Evolutionary conservation across 2,888 invertebrate species (phyloP).

Genomic region (Steromphala cineraria): DNA sequence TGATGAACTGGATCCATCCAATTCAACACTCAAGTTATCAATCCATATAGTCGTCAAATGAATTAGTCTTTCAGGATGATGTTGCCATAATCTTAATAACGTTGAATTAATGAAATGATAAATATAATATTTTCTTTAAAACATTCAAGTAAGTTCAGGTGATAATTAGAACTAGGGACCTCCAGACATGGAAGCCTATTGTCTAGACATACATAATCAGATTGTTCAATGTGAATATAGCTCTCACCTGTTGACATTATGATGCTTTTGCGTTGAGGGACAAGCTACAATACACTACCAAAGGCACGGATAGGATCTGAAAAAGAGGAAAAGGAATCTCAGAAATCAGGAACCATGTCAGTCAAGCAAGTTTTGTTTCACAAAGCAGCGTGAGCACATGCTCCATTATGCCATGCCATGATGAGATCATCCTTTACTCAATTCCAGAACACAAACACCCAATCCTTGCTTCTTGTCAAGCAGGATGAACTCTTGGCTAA

Average conservation of each 20-base stretch:
- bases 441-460: neutral
- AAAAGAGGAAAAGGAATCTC: neutral
- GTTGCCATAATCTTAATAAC: too few species aligned
- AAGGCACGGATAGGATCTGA: slow-evolving; percentile 4
- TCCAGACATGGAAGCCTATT: neutral
- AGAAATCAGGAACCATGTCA: neutral
- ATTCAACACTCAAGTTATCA: too few species aligned
- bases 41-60: too few species aligned
- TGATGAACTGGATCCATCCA: too few species aligned
- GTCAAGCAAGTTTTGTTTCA: neutral
- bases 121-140: too few species aligned
- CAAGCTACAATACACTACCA: slow-evolving; percentile 14
- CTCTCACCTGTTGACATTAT: slow-evolving; percentile 15
- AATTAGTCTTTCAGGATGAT: too few species aligned
- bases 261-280: neutral
- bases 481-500: neutral
- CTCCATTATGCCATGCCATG: neutral
- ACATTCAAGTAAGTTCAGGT: too few species aligned
- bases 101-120: too few species aligned
- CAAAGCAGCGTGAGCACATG: neutral
- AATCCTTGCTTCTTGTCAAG: neutral
- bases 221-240: neutral
- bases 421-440: neutral
- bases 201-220: slow-evolving; percentile 15
- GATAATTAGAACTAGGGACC: neutral